Conservation (phyloP, 2,888 invertebrate species). For the Mesorhabditis spiculigera region DNA sequence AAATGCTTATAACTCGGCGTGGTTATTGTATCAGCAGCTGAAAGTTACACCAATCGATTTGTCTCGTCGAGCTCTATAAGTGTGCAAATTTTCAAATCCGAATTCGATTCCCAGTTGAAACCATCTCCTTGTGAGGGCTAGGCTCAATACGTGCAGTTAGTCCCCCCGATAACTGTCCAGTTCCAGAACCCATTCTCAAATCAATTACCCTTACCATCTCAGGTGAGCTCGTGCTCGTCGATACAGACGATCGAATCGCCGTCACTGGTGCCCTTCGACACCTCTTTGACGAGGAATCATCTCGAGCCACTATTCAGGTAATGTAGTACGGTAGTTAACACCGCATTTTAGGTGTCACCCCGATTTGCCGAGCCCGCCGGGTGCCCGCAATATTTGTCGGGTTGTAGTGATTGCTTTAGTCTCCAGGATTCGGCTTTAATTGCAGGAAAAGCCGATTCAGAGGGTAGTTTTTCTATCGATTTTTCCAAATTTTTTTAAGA, state of each 20-base stretch:
- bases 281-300: constrained; percentile 30
- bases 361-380: constrained; percentile 23
- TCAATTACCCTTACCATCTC: neutral
- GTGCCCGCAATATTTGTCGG: constrained; percentile 22
- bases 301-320: constrained; percentile 34
- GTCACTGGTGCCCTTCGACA: constrained; percentile 36
- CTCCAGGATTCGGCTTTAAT: constrained; percentile 38
- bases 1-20: too few relatives aligned
- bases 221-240: constrained; percentile 19
- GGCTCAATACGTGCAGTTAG: too few relatives aligned
- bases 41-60: too few relatives aligned
- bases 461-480: constrained; percentile 7
- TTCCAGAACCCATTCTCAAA: too few relatives aligned
- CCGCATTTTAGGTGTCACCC: constrained; percentile 24
- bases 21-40: too few relatives aligned
- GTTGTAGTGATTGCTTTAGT: constrained; percentile 28
- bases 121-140: too few relatives aligned
- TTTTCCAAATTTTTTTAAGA: neutral
- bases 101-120: too few relatives aligned
- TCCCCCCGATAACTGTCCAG: too few relatives aligned
- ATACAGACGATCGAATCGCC: constrained; percentile 36
- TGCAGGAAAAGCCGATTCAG: constrained; percentile 33
- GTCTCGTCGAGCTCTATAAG: too few relatives aligned
- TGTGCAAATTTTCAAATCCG: too few relatives aligned
- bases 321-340: neutral